phyloP scores from a whole-genome alignment of 2,113 vertebrate species.

The Gambusia holbrooki region DNA sequence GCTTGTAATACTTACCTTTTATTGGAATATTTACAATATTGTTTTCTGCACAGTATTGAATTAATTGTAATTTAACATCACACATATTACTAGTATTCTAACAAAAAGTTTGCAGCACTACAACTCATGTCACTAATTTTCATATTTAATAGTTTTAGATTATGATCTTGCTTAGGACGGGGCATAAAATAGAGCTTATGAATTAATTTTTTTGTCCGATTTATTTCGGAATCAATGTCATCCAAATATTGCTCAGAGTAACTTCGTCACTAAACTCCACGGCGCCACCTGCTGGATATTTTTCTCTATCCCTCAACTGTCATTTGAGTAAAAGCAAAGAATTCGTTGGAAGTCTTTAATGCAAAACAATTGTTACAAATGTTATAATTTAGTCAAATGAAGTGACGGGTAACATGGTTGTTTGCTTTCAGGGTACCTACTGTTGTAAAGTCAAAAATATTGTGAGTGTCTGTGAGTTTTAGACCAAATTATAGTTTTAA shows the following conservation, averaged over 20 bases:
- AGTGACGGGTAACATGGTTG: no score
- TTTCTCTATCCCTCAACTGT: neutral
- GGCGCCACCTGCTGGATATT: slow-evolving; percentile 55
- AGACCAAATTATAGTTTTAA: no score
- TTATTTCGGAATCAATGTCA: neutral
- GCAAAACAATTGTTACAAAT: no score
- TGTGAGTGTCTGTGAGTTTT: no score
- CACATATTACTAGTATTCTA: no score
- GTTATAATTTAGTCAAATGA: no score
- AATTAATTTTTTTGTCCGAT: neutral
- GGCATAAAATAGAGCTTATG: neutral
- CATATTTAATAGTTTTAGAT: no score
- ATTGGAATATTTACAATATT: neutral
- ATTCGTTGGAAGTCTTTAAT: neutral
- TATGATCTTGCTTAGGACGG: neutral
- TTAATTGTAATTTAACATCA: neutral
- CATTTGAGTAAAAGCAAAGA: neutral
- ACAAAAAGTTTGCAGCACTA: no score
- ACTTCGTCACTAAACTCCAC: neutral
- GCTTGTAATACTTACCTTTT: neutral
- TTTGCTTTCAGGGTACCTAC: no score
- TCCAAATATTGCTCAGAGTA: neutral
- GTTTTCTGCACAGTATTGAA: neutral
- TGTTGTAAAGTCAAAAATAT: no score
- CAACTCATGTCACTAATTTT: no score